Evolutionary conservation across 2,797 vertebrate genomes (phyloP).

Genomic region (Heliangelus exortis): DNA sequence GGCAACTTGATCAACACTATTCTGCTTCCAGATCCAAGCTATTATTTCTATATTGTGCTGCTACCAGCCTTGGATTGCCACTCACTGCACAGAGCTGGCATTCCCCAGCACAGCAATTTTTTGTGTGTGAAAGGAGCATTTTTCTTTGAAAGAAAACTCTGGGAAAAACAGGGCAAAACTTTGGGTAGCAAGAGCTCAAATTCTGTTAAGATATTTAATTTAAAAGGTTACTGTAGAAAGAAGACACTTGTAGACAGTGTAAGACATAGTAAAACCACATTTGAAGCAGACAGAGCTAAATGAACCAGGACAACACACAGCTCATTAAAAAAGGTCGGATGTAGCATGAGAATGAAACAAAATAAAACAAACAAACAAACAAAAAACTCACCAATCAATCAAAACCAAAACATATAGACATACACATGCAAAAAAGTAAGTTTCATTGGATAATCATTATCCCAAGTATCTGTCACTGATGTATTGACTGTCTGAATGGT

Average conservation of each 20-base stretch:
- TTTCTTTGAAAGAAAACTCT: neutral
- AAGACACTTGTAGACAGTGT: neutral
- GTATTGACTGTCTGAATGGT: neutral
- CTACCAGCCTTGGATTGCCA: neutral
- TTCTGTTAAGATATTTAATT: neutral
- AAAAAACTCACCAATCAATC: neutral
- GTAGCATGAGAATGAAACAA: neutral
- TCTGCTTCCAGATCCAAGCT: neutral
- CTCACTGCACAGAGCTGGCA: neutral
- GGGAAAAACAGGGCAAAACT: neutral
- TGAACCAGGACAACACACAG: neutral
- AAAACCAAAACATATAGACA: neutral
- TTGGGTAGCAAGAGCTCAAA: neutral
- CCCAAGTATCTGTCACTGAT: neutral
- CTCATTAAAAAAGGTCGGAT: conserved; percentile 15
- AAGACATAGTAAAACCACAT: neutral
- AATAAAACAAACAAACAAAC: fast-evolving
- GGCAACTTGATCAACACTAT: neutral
- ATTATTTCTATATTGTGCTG: neutral
- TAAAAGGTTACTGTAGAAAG: neutral
- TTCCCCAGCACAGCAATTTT: fast-evolving
- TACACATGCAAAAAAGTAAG: neutral
- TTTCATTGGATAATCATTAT: neutral
- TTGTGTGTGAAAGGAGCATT: neutral
- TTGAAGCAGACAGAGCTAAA: conserved; percentile 33